Evolutionary conservation across 1,140 invertebrate species (phyloP).

Genomic region (Drosophila pseudoananassae): DNA sequence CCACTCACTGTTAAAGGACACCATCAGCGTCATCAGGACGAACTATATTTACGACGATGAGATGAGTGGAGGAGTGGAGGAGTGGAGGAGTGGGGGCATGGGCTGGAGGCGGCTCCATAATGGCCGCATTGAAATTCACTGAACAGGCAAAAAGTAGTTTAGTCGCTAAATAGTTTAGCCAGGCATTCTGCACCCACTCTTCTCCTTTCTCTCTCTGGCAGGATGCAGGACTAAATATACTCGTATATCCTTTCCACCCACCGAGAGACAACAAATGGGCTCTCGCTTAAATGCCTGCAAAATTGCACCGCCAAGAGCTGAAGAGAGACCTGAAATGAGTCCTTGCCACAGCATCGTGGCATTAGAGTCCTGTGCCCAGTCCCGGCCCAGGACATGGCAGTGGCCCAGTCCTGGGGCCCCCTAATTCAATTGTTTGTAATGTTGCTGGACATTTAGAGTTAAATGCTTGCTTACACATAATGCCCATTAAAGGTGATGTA

Average conservation of each 20-base stretch:
- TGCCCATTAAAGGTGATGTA: constrained; percentile 78
- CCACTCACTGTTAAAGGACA: constrained; percentile 52
- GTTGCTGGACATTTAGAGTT: constrained; percentile 65
- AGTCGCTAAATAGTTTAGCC: constrained; percentile 59
- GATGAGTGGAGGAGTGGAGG: too few species aligned
- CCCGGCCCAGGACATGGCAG: background rate
- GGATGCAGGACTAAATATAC: constrained; percentile 62
- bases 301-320: constrained; percentile 30
- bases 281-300: constrained; percentile 58
- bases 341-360: too few species aligned
- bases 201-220: background rate
- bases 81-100: too few species aligned
- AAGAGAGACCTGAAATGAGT: background rate
- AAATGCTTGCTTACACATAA: constrained; percentile 77
- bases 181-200: background rate
- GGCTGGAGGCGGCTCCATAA: constrained; percentile 38
- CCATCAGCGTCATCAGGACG: constrained; percentile 5
- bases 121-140: constrained; percentile 67
- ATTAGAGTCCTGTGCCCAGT: too few species aligned
- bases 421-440: constrained; percentile 80
- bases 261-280: constrained; percentile 61
- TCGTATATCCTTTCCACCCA: constrained; percentile 18
- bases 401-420: constrained; percentile 12
- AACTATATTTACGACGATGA: constrained; percentile 47
- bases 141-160: constrained; percentile 80